Conservation (phyloP, 35 echinoderm and acorn worm species). For the Ophiothrix spiculata region DNA sequence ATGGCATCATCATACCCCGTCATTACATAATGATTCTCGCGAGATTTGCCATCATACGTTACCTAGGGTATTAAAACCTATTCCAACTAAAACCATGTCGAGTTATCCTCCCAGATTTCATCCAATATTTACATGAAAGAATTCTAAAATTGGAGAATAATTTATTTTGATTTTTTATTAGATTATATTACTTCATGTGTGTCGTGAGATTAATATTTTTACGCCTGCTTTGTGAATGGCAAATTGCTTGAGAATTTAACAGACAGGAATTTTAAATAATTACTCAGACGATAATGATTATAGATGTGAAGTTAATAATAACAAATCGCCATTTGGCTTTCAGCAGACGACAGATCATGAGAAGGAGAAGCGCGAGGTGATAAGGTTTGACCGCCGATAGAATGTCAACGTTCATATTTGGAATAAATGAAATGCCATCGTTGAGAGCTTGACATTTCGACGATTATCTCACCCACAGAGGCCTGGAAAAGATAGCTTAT, state of each 20-base stretch:
- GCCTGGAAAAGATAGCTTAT: not conserved
- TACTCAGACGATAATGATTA: not conserved
- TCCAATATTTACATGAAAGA: constrained; percentile 61
- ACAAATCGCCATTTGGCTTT: not conserved
- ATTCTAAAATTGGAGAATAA: not conserved
- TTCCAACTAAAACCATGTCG: constrained; percentile 67
- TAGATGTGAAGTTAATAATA: not conserved
- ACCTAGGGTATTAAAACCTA: constrained; percentile 69
- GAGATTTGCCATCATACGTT: constrained; percentile 5
- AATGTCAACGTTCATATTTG: constrained; percentile 32
- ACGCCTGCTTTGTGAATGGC: not conserved
- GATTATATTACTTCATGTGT: not conserved
- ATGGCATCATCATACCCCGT: constrained; percentile 20
- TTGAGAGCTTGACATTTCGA: constrained; percentile 33
- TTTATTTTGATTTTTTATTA: not conserved
- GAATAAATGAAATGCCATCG: constrained; percentile 27
- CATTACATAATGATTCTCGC: not conserved
- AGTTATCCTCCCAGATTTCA: constrained; percentile 70
- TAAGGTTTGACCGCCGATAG: not conserved
- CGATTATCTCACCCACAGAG: constrained; percentile 29
- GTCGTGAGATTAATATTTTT: no score
- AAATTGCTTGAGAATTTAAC: not conserved
- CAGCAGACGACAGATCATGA: not conserved
- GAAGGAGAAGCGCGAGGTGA: not conserved
- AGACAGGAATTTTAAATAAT: not conserved